phyloP scores from a whole-genome alignment of 2,888 invertebrate species.

The Coleophora flavipennella region DNA sequence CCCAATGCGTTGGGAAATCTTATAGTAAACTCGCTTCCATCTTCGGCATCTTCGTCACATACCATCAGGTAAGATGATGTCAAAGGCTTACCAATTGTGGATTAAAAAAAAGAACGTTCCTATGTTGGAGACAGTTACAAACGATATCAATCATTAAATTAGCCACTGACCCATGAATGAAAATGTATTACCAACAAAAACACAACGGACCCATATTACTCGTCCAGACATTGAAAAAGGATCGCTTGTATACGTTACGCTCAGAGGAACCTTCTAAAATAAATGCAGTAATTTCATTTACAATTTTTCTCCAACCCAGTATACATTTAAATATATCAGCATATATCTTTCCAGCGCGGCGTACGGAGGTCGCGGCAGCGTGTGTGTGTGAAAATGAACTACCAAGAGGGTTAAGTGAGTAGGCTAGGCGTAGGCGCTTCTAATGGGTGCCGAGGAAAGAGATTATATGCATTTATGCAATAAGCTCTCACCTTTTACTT shows the following conservation, averaged over 20 bases:
- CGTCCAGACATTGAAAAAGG: conserved; percentile 45
- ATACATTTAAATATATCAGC: conserved; percentile 61
- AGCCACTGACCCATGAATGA: conserved; percentile 9
- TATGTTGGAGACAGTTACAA: no score
- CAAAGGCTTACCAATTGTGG: no score
- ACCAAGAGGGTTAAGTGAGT: conserved; percentile 30
- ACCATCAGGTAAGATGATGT: no score
- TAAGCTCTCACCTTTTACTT: conserved; percentile 20
- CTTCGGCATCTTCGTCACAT: no score
- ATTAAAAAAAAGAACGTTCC: no score
- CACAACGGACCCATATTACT: conserved; percentile 27
- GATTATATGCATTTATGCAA: conserved; percentile 23
- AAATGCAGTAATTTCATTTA: conserved; percentile 58
- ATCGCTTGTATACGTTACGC: conserved; percentile 42
- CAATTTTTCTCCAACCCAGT: conserved; percentile 40
- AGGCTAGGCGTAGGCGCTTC: conserved; percentile 20
- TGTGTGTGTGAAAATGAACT: conserved; percentile 40
- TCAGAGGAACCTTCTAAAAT: conserved; percentile 42
- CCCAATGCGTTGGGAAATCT: no score
- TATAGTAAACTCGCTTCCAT: no score
- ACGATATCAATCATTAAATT: no score
- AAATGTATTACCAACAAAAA: conserved; percentile 11
- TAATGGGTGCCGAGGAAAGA: conserved; percentile 27
- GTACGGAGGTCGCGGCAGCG: no score
- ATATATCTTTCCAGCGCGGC: conserved; percentile 45